Conservation (phyloP, 64 coral and sea anemone species). For the Dendronephthya gigantea region DNA sequence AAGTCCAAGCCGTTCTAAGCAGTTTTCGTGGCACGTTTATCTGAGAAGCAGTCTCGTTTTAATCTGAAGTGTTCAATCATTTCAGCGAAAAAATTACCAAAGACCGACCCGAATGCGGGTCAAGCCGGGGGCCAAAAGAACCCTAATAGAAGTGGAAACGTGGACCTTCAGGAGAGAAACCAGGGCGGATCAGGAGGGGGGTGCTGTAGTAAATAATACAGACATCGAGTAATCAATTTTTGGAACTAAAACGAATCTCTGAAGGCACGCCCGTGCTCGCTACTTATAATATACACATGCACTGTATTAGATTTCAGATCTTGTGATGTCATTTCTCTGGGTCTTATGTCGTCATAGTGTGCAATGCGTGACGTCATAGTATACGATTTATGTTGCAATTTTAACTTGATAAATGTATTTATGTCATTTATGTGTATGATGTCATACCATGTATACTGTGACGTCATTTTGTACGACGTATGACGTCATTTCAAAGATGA, state of each 20-base stretch:
- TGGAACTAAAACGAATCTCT: neutral
- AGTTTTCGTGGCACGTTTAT: too few species aligned
- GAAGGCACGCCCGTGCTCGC: too few species aligned
- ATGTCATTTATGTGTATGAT: neutral
- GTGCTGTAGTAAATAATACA: slow-evolving; percentile 94
- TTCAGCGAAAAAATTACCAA: slow-evolving; percentile 91
- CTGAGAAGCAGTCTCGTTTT: too few species aligned
- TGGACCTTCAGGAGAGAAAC: slow-evolving; percentile 70
- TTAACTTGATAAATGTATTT: too few species aligned
- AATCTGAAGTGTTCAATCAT: neutral
- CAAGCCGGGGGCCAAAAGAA: slow-evolving; percentile 37
- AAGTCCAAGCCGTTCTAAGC: too few species aligned
- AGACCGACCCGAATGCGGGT: slow-evolving; percentile 62
- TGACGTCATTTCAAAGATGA: neutral
- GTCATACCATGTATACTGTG: neutral
- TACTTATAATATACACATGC: neutral
- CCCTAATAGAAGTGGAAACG: slow-evolving; percentile 54
- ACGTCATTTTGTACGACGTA: neutral
- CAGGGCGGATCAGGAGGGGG: slow-evolving; percentile 51
- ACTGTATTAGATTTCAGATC: neutral
- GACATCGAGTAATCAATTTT: neutral
- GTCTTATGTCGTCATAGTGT: neutral
- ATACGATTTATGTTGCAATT: neutral
- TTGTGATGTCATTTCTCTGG: neutral
- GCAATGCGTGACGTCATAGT: neutral